phyloP scores from a whole-genome alignment of 1,140 invertebrate species.

The Neodiprion lecontei region DNA sequence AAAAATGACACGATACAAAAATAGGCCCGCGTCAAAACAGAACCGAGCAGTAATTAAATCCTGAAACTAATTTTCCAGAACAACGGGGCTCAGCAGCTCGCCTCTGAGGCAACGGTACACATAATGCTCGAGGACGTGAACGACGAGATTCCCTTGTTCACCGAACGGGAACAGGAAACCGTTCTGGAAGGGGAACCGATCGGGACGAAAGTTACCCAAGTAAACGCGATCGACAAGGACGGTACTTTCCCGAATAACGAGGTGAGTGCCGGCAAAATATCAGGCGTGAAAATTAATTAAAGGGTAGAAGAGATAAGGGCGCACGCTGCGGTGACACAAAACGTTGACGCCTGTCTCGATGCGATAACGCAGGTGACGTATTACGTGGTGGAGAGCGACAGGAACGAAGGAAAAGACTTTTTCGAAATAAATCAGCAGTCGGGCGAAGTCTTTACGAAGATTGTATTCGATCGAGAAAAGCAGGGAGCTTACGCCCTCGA shows the following conservation, averaged over 20 bases:
- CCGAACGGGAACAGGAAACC: slow-evolving; percentile 92
- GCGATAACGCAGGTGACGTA: slow-evolving; percentile 77
- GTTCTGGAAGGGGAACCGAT: slow-evolving; percentile 92
- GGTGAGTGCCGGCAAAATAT: slow-evolving; percentile 64
- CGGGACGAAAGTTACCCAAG: slow-evolving; percentile 94
- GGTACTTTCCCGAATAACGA: slow-evolving; percentile 94
- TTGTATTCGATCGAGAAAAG: slow-evolving; percentile 93
- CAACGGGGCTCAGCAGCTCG: slow-evolving; percentile 93
- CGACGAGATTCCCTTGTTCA: slow-evolving; percentile 95
- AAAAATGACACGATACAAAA: slow-evolving; percentile 21
- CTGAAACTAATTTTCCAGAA: slow-evolving; percentile 70
- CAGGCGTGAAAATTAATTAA: slow-evolving; percentile 24
- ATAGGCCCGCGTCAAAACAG: slow-evolving; percentile 11
- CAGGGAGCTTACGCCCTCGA: slow-evolving; percentile 93
- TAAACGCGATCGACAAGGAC: slow-evolving; percentile 96
- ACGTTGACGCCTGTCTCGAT: not conserved
- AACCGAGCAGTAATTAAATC: slow-evolving; percentile 13
- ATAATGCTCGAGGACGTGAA: slow-evolving; percentile 96
- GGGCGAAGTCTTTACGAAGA: slow-evolving; percentile 92
- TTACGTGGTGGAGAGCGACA: slow-evolving; percentile 87
- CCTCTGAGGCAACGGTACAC: slow-evolving; percentile 91
- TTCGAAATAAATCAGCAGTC: slow-evolving; percentile 94
- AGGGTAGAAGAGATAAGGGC: not conserved
- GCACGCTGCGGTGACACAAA: not conserved
- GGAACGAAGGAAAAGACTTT: slow-evolving; percentile 92